Conservation (phyloP, 2,113 vertebrate genomes). For the Notarius lentiginosus region DNA sequence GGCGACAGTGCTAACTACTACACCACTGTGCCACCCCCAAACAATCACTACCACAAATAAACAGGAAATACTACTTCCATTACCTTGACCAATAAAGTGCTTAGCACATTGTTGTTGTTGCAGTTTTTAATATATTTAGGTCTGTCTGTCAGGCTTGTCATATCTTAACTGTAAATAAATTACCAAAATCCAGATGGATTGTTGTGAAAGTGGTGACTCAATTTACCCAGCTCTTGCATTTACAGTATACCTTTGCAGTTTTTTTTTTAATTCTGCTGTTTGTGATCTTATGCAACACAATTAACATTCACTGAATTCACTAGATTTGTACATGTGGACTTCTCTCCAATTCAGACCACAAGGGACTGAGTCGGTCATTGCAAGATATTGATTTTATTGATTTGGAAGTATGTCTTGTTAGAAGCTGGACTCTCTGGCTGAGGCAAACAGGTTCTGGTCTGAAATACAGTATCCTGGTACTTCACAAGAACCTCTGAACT, state of each 20-base stretch:
- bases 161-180: not conserved
- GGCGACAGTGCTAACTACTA: no score
- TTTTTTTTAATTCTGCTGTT: not conserved
- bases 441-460: not conserved
- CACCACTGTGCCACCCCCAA: no score
- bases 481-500: not conserved
- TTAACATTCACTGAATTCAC: not conserved
- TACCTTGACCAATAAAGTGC: not conserved
- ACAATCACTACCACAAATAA: not conserved
- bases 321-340: not conserved
- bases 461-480: not conserved
- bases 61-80: not conserved
- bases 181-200: not conserved
- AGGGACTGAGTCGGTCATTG: not conserved
- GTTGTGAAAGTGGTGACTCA: not conserved
- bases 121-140: not conserved
- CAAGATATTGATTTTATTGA: not conserved
- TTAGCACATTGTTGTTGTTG: not conserved
- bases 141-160: not conserved
- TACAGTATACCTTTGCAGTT: not conserved
- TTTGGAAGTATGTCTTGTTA: not conserved
- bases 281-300: not conserved
- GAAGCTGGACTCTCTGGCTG: not conserved
- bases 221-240: not conserved
- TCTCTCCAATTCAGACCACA: not conserved